Percentiles rank a stretch among this genome's conserved stretches.
phyloP scores from a whole-genome alignment of 2,888 invertebrate genomes.

The Iphiclides podalirius region DNA sequence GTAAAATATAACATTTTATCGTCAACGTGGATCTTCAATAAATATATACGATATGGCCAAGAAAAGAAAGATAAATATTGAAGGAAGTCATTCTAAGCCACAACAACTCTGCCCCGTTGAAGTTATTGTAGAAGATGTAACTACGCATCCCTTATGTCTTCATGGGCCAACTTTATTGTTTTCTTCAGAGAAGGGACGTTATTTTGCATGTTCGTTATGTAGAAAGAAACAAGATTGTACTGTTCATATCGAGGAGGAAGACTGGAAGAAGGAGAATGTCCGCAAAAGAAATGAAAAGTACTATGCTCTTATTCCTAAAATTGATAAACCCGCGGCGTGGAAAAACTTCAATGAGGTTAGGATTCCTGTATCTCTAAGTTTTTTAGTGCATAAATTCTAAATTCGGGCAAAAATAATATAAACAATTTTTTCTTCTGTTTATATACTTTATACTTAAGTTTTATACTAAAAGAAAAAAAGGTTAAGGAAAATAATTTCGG shows the following conservation, averaged over 20 bases:
- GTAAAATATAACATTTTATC: no score
- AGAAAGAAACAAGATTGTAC: slow-evolving; percentile 88
- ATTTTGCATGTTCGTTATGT: slow-evolving; percentile 91
- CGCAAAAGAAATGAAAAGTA: slow-evolving; percentile 69
- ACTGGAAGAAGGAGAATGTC: slow-evolving; percentile 74
- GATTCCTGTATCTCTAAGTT: not conserved
- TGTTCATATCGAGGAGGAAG: slow-evolving; percentile 81
- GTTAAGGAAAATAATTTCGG: no score
- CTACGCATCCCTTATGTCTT: slow-evolving; percentile 84
- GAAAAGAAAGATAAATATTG: slow-evolving; percentile 50
- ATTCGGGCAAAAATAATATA: no score
- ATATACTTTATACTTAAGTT: no score
- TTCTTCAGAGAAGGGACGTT: slow-evolving; percentile 79
- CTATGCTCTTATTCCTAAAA: slow-evolving; percentile 62
- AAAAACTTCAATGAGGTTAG: slow-evolving; percentile 71
- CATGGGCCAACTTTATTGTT: slow-evolving; percentile 90
- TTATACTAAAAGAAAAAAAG: no score
- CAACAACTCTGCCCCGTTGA: slow-evolving; percentile 59
- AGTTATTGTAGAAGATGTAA: slow-evolving; percentile 78
- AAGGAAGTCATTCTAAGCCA: slow-evolving; percentile 4
- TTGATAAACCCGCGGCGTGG: slow-evolving; percentile 78
- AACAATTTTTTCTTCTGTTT: no score
- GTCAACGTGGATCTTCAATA: no score
- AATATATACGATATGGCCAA: slow-evolving; percentile 56
- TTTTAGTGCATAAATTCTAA: not conserved